phyloP scores from a whole-genome alignment of 2,113 vertebrate genomes.

The Euleptes europaea region DNA sequence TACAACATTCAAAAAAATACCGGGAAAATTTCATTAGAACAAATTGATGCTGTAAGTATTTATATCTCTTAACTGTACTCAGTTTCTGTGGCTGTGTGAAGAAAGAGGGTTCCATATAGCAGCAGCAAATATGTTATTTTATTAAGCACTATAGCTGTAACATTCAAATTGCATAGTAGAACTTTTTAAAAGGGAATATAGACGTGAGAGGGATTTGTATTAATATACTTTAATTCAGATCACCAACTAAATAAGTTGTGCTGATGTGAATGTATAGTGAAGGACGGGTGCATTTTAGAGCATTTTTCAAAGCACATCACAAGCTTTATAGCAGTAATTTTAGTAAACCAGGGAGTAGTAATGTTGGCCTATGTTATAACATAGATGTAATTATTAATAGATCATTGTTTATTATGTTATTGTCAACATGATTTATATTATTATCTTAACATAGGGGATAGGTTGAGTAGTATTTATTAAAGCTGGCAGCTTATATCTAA shows the following conservation, averaged over 20 bases:
- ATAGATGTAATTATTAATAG: neutral
- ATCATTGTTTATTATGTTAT: neutral
- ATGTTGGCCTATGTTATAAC: neutral
- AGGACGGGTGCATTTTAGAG: too few species aligned
- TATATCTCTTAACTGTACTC: neutral
- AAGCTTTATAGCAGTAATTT: neutral
- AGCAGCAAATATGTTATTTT: neutral
- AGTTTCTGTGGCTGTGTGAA: neutral
- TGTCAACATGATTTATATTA: neutral
- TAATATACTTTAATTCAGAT: neutral
- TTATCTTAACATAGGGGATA: neutral
- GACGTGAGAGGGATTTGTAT: neutral
- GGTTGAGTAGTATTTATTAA: neutral
- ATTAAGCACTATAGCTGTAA: too few species aligned
- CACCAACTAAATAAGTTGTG: too few species aligned
- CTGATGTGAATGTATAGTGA: too few species aligned
- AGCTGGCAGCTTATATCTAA: neutral
- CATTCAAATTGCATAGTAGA: neutral
- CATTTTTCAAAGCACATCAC: too few species aligned
- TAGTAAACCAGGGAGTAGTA: neutral
- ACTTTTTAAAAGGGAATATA: neutral
- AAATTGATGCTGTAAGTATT: slow-evolving; percentile 90
- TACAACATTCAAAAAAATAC: slow-evolving; percentile 88
- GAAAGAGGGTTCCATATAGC: neutral
- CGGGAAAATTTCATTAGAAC: slow-evolving; percentile 93